Percentiles rank a stretch among this genome's conserved stretches.
Evolutionary conservation across 2,797 vertebrate genomes (phyloP).

Genomic region (Arctocebus calabarensis): DNA sequence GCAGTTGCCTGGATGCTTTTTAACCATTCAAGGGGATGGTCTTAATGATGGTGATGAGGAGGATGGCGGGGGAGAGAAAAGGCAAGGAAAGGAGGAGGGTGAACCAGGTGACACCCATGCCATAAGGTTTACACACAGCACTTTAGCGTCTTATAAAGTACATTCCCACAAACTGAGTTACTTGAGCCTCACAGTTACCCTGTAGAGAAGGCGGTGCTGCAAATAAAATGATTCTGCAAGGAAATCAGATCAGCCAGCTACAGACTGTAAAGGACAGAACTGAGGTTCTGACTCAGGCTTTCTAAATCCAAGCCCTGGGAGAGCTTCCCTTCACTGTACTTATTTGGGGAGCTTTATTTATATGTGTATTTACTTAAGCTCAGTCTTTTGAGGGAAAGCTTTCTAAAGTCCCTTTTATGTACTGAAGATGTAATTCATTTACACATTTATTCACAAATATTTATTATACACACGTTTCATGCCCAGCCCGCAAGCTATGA

Average conservation of each 20-base stretch:
- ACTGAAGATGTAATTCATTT: neutral
- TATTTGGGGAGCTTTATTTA: neutral
- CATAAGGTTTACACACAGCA: neutral
- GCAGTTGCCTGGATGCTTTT: neutral
- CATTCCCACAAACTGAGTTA: neutral
- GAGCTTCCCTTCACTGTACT: neutral
- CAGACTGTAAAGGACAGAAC: neutral
- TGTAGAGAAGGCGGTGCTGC: neutral
- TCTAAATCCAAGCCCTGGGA: neutral
- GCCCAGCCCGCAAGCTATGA: neutral
- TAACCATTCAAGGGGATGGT: neutral
- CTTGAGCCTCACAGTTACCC: neutral
- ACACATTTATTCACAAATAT: neutral
- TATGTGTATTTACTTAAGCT: constrained; percentile 1
- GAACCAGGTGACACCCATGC: neutral
- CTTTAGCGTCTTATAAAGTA: neutral
- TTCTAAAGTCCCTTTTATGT: neutral
- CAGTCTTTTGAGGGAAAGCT: neutral
- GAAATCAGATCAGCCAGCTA: neutral
- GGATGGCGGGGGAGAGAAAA: neutral
- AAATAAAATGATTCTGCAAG: neutral
- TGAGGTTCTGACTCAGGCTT: neutral
- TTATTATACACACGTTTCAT: neutral
- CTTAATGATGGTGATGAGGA: neutral
- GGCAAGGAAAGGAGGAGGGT: neutral